Evolutionary conservation across 1,140 invertebrate species (phyloP).

Genomic region (Gryon sp.): DNA sequence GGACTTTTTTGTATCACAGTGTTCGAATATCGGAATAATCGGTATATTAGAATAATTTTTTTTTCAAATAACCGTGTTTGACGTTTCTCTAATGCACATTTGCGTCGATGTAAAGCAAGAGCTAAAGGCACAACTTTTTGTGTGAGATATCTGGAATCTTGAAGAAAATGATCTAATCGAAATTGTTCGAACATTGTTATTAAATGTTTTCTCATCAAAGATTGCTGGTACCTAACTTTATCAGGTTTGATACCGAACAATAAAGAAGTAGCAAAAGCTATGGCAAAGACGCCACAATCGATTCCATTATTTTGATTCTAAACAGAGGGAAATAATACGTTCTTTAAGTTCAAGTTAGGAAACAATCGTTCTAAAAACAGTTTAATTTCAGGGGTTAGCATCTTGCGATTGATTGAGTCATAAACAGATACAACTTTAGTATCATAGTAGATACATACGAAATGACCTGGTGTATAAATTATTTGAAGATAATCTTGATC

Average conservation of each 20-base stretch:
- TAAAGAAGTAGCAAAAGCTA: neutral
- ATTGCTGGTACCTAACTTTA: neutral
- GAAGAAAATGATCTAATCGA: conserved; percentile 9
- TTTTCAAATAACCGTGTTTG: no score
- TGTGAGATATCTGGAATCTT: conserved; percentile 62
- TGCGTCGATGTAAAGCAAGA: no score
- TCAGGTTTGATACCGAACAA: neutral
- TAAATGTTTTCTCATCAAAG: conserved; percentile 29
- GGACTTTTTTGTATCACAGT: no score
- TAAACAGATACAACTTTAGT: neutral
- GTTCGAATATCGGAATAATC: no score
- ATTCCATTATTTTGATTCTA: neutral
- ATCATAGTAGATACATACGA: neutral
- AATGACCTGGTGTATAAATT: neutral
- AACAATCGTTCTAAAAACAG: neutral
- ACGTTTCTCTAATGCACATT: no score
- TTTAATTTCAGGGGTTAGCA: neutral
- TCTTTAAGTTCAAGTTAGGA: neutral
- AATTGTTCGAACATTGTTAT: conserved; percentile 3
- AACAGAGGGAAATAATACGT: neutral
- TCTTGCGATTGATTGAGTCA: neutral
- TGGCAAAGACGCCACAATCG: neutral
- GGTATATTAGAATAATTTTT: no score
- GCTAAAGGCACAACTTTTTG: conserved; percentile 26
- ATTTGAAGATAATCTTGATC: neutral